These are phyloP conservation scores for Corythaixoides concolor DNA, from an alignment of 2,113 vertebrate species.

Conservation along the genomic window DNA sequence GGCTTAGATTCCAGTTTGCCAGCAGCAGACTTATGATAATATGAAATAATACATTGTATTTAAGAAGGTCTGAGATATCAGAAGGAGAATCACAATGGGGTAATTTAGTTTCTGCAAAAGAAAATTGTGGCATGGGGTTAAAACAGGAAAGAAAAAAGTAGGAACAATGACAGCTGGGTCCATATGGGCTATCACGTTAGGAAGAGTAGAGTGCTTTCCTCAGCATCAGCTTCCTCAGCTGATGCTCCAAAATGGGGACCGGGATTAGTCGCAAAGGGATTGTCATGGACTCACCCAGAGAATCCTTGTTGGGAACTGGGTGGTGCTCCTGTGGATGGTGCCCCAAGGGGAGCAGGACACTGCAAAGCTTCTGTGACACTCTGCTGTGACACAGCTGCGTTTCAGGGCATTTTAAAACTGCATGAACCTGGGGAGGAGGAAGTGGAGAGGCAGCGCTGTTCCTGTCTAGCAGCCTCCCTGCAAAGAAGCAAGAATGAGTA, in stretches of 20 bases:
- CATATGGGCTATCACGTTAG: background rate
- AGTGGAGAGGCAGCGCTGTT: background rate
- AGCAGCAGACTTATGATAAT: background rate
- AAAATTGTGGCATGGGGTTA: background rate
- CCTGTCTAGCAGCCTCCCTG: accelerated
- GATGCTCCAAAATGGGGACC: background rate
- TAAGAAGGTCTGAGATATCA: background rate
- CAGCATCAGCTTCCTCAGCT: background rate
- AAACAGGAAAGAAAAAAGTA: background rate
- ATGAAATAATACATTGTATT: background rate
- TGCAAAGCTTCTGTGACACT: background rate
- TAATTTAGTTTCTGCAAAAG: background rate
- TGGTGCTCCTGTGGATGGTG: background rate
- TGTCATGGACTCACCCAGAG: accelerated
- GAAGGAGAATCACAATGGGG: background rate
- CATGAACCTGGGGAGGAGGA: background rate
- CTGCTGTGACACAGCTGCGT: background rate
- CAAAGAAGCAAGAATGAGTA: background rate
- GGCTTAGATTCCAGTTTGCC: background rate
- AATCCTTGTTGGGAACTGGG: background rate
- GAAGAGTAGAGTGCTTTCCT: background rate
- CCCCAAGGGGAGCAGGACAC: background rate
- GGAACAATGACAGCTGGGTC: no score
- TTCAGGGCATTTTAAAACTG: background rate
- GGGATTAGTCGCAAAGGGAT: background rate